phyloP scores from a whole-genome alignment of 2,797 vertebrate genomes.

The Sebastiscus albofasciatus region DNA sequence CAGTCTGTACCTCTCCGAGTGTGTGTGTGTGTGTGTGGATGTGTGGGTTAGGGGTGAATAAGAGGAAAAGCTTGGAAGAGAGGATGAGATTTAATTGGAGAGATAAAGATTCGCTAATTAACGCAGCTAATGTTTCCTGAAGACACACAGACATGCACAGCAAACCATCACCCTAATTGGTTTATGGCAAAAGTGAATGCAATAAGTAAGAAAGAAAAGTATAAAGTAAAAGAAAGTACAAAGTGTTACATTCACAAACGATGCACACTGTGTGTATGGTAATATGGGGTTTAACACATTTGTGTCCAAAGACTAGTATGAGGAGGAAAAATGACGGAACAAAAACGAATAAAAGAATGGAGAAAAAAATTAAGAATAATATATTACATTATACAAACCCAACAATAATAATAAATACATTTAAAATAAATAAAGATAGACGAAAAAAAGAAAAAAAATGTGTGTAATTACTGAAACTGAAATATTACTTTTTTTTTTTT shows the following conservation, averaged over 20 bases:
- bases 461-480: too few relatives aligned
- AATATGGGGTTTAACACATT: background rate
- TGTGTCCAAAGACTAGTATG: too few relatives aligned
- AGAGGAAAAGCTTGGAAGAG: conserved; percentile 7
- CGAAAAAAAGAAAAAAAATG: too few relatives aligned
- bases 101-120: conserved; percentile 43
- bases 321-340: too few relatives aligned
- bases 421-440: too few relatives aligned
- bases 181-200: background rate
- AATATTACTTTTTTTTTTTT: too few relatives aligned
- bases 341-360: too few relatives aligned
- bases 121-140: conserved; percentile 14
- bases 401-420: too few relatives aligned
- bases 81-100: conserved; percentile 53
- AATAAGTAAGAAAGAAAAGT: background rate
- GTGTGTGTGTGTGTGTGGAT: background rate
- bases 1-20: background rate
- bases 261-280: too few relatives aligned
- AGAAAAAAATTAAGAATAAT: too few relatives aligned
- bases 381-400: too few relatives aligned
- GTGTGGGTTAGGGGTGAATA: background rate
- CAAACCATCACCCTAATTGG: conserved; percentile 21
- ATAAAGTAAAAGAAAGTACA: background rate
- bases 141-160: conserved; percentile 11
- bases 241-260: background rate